Evolutionary conservation across 2,113 vertebrate genomes (phyloP).

Genomic region (Orthonyx spaldingii): DNA sequence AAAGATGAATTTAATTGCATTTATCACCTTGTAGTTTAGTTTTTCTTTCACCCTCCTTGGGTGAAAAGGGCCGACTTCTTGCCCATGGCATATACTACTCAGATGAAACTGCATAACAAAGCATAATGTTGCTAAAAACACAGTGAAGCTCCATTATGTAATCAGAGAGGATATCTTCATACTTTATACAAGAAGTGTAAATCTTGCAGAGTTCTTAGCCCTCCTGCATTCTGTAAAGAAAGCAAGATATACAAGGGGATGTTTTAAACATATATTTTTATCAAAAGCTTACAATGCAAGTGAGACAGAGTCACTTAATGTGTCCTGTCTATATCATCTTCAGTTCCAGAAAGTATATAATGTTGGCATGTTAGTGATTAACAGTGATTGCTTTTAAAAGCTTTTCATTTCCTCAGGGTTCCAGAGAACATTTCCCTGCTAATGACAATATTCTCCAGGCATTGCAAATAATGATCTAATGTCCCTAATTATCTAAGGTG

Average conservation of each 20-base stretch:
- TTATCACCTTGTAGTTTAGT: not conserved
- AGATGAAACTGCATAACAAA: not conserved
- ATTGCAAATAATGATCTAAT: constrained; percentile 5
- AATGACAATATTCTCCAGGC: constrained; percentile 23
- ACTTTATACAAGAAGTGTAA: not conserved
- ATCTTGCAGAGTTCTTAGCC: not conserved
- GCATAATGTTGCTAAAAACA: not conserved
- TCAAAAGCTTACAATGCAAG: not conserved
- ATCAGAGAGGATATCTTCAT: not conserved
- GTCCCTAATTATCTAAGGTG: constrained; percentile 3
- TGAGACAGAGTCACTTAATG: not conserved
- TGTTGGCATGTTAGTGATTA: constrained; percentile 23
- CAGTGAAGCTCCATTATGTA: not conserved
- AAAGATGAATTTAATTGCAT: not conserved
- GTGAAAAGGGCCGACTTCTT: not conserved
- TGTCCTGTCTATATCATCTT: not conserved
- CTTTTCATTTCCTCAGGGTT: constrained; percentile 36
- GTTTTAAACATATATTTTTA: not conserved
- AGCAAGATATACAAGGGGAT: not conserved
- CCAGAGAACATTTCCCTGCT: constrained; percentile 7
- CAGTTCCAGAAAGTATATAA: not conserved
- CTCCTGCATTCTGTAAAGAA: not conserved
- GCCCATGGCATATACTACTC: not conserved
- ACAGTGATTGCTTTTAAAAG: constrained; percentile 45
- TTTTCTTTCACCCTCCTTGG: not conserved